A percentile compares a stretch with the other conserved stretches of the same genome.
Evolutionary conservation across 2,888 invertebrate genomes (phyloP).

Genomic region (Tupiocoris notatus): DNA sequence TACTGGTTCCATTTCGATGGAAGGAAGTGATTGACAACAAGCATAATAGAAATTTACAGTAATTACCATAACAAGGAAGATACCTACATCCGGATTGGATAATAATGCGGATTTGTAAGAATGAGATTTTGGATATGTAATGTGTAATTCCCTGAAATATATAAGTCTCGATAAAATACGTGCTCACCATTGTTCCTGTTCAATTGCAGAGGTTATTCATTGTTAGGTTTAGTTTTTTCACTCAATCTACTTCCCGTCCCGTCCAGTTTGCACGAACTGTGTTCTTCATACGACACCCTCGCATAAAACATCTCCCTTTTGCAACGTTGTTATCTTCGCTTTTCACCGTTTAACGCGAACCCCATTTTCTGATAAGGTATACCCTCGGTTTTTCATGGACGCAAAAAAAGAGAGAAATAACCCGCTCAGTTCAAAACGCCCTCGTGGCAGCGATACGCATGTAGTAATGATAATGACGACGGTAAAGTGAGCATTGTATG

Average conservation of each 20-base stretch:
- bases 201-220: too few species aligned
- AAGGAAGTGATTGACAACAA: too few species aligned
- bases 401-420: background rate
- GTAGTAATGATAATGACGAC: background rate
- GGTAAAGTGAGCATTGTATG: too few species aligned
- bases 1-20: too few species aligned
- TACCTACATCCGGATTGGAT: too few species aligned
- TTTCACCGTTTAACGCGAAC: background rate
- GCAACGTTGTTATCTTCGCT: background rate
- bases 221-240: background rate
- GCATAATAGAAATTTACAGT: too few species aligned
- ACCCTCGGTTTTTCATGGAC: background rate
- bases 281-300: background rate
- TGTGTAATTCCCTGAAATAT: too few species aligned
- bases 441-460: background rate
- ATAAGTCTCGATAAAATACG: too few species aligned
- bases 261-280: background rate
- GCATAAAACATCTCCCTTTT: background rate
- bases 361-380: background rate
- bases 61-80: too few species aligned
- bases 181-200: too few species aligned
- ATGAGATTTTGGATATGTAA: too few species aligned
- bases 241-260: background rate
- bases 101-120: too few species aligned
- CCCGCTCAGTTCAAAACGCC: background rate